Evolutionary conservation across 2,797 vertebrate species (phyloP).

Genomic region (Galagoides demidoff): DNA sequence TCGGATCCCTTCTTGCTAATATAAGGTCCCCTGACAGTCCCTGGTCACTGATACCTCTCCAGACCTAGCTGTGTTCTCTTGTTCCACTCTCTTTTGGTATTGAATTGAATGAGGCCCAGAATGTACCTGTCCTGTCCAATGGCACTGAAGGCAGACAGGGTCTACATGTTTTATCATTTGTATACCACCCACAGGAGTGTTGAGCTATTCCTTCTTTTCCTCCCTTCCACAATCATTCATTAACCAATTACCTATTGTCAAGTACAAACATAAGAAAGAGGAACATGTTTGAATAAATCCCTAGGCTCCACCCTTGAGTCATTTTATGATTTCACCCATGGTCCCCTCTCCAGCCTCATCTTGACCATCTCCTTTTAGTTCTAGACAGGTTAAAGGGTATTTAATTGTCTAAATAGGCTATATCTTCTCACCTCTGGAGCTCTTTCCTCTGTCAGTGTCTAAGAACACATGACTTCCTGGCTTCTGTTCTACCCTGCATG

Average conservation of each 20-base stretch:
- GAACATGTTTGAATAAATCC: neutral
- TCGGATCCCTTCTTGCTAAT: neutral
- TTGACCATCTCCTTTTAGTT: neutral
- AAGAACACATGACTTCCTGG: neutral
- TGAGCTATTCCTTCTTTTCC: neutral
- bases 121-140: neutral
- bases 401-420: neutral
- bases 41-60: neutral
- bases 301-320: neutral
- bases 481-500: neutral
- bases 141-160: neutral
- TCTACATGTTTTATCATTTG: neutral
- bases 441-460: neutral
- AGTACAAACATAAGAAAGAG: neutral
- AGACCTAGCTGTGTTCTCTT: neutral
- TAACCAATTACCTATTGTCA: neutral
- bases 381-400: neutral
- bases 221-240: neutral
- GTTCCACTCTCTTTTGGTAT: neutral
- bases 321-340: neutral
- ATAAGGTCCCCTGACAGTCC: neutral
- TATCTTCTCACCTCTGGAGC: neutral
- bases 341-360: neutral
- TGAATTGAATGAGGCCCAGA: neutral
- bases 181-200: neutral